Evolutionary conservation across 2,113 vertebrate genomes (phyloP).

Genomic region (Zosterops lateralis): DNA sequence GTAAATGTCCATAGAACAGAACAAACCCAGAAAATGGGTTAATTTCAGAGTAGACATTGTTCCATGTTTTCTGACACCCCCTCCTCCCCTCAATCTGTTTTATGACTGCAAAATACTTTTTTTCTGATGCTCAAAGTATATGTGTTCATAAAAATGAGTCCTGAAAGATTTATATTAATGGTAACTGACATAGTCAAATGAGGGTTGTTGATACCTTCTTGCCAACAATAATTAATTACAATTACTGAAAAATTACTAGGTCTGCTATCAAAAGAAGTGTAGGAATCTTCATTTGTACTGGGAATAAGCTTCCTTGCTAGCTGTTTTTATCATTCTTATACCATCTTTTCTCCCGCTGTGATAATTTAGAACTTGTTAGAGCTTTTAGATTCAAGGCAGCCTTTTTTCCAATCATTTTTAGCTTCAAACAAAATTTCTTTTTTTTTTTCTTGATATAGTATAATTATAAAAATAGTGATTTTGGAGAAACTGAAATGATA

Average conservation of each 20-base stretch:
- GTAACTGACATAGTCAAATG: background rate
- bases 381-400: background rate
- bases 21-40: background rate
- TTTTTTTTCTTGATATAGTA: background rate
- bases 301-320: background rate
- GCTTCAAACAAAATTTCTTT: background rate
- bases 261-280: background rate
- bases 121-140: background rate
- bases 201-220: background rate
- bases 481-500: background rate
- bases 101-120: background rate
- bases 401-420: background rate
- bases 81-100: background rate
- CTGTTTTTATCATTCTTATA: conserved; percentile 3
- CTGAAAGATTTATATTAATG: background rate
- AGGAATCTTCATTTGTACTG: background rate
- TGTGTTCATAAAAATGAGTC: background rate
- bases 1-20: background rate
- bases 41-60: background rate
- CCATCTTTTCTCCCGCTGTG: background rate
- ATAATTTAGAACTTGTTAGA: conserved; percentile 8
- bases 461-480: background rate
- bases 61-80: background rate
- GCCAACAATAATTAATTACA: background rate
- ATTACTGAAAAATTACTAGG: background rate